Evolutionary conservation across 2,888 invertebrate genomes (phyloP), one percentile per base, ranked within the genome.

Genomic region (Carpatolechia fugitivella): DNA sequence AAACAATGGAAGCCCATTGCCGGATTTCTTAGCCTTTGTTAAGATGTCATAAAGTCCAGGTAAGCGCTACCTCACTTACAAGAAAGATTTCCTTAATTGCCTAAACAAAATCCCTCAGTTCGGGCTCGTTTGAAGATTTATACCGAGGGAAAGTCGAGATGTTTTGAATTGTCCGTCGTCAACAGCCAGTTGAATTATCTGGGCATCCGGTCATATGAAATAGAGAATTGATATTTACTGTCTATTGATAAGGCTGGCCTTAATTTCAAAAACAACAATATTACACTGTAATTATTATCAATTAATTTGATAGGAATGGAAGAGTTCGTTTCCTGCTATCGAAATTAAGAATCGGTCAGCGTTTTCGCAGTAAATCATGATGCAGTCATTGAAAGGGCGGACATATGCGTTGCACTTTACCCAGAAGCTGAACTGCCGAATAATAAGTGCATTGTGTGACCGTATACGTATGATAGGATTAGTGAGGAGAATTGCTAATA

Each of bases 371-470:
- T 49, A 57, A 56, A 60, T 65, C 64, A 65, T 64, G 62, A 64
- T 72, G 72, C 70, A 77, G 76, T 80, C 84, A 84, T 82, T 78
- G 75, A 70, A 78, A 82, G 74, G 78, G 76, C 85, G 85, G 85
- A 85, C 86, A 76, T 72, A 73, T 72, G 78, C 74, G 82, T 76
- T 85, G 85, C 86, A 85, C 72, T 89, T 90, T 88, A 88, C 88
- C 86, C 84, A 89, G 89, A 88, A 88, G 78, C 77, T 69, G 81
- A 79, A 85, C 86, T 82, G 88, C 74, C 86, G 88, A 89, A 88
- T 88, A 90, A 89, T 79, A 88, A 88, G 82, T 86, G 87, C 88
- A 89, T 88, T 89, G 90, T 89, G 84, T 78, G 80, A 76, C 87
- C 87, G 79, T 84, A 88, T 84, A 83, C 75, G 89, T 80, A 80